Evolutionary conservation across 2,888 invertebrate species (phyloP).

Genomic region (Petrolisthes manimaculis): DNA sequence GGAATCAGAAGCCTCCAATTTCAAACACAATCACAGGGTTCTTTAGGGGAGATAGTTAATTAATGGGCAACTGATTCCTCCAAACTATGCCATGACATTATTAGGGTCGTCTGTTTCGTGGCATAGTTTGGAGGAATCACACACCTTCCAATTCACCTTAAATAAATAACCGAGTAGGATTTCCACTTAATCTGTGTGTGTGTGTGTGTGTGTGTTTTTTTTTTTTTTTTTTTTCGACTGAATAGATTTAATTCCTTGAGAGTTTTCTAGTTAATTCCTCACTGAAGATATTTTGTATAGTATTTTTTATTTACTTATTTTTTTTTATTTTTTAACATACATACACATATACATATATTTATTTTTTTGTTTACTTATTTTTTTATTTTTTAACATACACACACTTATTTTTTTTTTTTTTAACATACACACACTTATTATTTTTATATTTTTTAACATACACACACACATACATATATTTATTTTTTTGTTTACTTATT

Average conservation of each 20-base stretch:
- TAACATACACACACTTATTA: conserved; percentile 1
- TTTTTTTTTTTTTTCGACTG: background rate
- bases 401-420: too few species aligned
- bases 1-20: too few species aligned
- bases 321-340: too few species aligned
- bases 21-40: too few species aligned
- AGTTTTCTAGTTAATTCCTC: background rate
- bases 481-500: background rate
- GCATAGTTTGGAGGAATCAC: background rate
- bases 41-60: background rate
- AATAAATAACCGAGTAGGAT: background rate
- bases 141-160: background rate
- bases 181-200: background rate
- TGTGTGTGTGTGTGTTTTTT: background rate
- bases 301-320: background rate
- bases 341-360: too few species aligned
- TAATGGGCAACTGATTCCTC: too few species aligned
- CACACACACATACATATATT: background rate
- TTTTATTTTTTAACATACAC: too few species aligned
- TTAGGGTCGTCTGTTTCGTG: background rate
- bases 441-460: background rate
- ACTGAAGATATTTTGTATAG: background rate
- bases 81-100: too few species aligned
- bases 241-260: background rate
- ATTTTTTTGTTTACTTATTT: too few species aligned